Conservation (phyloP, 2,113 vertebrate species). For the Carlito syrichta region DNA sequence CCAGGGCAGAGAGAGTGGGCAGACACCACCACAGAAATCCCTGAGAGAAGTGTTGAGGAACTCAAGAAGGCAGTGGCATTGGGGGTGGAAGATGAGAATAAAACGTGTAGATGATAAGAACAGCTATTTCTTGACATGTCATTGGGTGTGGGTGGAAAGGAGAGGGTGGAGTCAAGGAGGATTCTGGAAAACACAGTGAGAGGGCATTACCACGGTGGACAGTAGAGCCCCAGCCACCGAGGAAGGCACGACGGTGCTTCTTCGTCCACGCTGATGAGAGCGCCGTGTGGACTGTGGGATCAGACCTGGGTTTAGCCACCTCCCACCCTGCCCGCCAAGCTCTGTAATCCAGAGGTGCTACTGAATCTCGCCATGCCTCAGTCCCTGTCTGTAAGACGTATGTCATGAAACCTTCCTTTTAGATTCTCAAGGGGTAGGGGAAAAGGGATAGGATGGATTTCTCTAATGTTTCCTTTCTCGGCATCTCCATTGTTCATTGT, state of each 20-base stretch:
- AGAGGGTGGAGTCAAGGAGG: background rate
- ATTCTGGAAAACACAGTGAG: background rate
- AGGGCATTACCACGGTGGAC: accelerated
- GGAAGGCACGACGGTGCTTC: background rate
- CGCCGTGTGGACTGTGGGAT: background rate
- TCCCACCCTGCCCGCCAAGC: background rate
- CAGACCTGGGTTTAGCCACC: background rate
- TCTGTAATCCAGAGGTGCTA: background rate
- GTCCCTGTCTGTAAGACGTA: background rate
- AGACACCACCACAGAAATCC: background rate
- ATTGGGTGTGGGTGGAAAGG: background rate
- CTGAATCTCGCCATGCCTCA: background rate
- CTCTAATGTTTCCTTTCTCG: background rate
- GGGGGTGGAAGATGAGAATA: background rate
- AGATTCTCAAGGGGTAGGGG: background rate
- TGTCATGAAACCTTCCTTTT: background rate
- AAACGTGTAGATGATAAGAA: background rate
- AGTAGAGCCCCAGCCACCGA: background rate
- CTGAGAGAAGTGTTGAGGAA: background rate
- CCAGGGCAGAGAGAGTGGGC: background rate
- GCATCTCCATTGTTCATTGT: background rate
- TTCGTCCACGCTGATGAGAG: too few relatives aligned
- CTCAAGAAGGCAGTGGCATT: background rate
- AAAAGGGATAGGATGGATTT: background rate
- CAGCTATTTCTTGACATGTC: background rate